phyloP scores from a whole-genome alignment of 2,797 vertebrate species.

The Trematomus bernacchii region DNA sequence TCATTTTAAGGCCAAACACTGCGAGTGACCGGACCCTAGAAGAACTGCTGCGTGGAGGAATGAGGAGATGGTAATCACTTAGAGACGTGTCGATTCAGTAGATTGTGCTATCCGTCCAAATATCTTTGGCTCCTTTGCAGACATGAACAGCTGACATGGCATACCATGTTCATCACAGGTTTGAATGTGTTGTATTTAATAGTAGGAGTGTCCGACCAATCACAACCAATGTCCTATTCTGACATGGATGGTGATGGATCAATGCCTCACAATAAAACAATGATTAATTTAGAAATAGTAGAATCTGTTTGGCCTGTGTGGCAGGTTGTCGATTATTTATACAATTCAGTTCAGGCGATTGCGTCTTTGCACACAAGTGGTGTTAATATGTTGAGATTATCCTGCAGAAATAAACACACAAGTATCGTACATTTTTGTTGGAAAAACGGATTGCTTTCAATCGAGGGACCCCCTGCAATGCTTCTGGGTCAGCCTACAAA shows the following conservation, averaged over 20 bases:
- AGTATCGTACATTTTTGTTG: too few species aligned
- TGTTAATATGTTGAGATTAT: too few species aligned
- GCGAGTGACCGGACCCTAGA: slow-evolving; percentile 42
- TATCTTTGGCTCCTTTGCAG: slow-evolving; percentile 15
- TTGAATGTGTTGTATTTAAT: slow-evolving; percentile 1
- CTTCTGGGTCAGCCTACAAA: too few species aligned
- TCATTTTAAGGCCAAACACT: slow-evolving; percentile 35
- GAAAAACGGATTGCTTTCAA: too few species aligned
- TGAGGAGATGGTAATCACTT: slow-evolving; percentile 42
- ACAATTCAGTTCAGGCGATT: background rate
- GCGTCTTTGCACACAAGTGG: too few species aligned
- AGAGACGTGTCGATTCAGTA: slow-evolving; percentile 41
- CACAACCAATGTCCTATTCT: background rate
- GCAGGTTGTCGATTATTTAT: background rate
- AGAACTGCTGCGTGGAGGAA: slow-evolving; percentile 42
- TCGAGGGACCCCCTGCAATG: too few species aligned
- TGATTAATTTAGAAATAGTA: background rate
- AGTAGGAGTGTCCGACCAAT: background rate
- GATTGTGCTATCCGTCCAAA: slow-evolving; percentile 27
- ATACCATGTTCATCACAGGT: slow-evolving; percentile 22
- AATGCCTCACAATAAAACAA: background rate
- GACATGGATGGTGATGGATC: background rate
- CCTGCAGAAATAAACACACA: too few species aligned
- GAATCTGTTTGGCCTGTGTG: background rate
- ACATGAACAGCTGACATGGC: slow-evolving; percentile 13